phyloP scores from a whole-genome alignment of 2,113 vertebrate genomes.

The Poecilia latipinna region DNA sequence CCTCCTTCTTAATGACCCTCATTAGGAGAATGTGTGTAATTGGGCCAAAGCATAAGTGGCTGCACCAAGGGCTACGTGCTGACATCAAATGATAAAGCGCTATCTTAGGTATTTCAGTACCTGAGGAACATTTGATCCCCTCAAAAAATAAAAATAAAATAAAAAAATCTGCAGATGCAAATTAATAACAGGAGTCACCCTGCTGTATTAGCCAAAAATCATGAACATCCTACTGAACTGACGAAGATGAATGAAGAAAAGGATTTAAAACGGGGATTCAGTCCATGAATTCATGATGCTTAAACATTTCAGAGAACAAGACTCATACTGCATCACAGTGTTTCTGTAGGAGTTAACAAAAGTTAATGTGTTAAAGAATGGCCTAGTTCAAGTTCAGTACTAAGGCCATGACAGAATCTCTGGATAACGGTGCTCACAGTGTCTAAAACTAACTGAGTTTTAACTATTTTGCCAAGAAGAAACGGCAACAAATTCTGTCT shows the following conservation, averaged over 20 bases:
- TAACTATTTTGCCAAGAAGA: too few species aligned
- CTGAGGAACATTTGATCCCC: neutral
- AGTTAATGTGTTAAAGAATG: too few species aligned
- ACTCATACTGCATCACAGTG: neutral
- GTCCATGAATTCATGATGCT: neutral
- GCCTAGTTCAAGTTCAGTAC: too few species aligned
- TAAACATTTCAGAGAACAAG: neutral
- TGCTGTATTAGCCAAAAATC: neutral
- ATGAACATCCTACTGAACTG: neutral
- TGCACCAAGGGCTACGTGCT: neutral
- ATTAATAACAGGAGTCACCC: neutral
- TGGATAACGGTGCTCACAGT: too few species aligned
- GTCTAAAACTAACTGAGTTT: too few species aligned
- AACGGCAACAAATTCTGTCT: too few species aligned
- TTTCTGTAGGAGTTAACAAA: neutral
- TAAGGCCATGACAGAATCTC: too few species aligned
- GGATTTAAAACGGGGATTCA: neutral
- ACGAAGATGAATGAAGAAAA: neutral
- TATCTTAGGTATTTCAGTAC: neutral
- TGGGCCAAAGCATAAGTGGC: constrained; percentile 2
- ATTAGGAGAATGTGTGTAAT: constrained; percentile 33
- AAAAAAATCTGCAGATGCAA: neutral
- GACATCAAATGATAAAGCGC: neutral
- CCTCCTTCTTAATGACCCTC: constrained; percentile 16
- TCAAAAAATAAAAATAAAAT: neutral